These are phyloP conservation scores for Tridacna gigas DNA, from an alignment of 2,888 invertebrate species.

Conservation along the genomic window DNA sequence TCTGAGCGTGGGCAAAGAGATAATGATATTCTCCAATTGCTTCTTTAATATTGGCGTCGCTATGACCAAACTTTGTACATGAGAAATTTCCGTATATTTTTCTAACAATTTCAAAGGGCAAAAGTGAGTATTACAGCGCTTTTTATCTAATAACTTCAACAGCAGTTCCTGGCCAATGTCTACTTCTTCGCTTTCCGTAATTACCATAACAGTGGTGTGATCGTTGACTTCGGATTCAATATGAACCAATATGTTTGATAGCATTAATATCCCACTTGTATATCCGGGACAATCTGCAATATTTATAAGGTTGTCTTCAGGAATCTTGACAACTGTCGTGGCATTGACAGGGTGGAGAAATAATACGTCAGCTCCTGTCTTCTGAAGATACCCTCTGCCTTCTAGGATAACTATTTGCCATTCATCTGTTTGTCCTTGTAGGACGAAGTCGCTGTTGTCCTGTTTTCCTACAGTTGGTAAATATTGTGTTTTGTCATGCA, in stretches of 20 bases:
- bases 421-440: background rate
- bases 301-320: background rate
- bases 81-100: background rate
- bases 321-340: background rate
- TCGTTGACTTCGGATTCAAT: background rate
- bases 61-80: too few species aligned
- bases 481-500: background rate
- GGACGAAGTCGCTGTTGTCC: background rate
- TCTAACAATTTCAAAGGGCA: background rate
- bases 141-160: background rate
- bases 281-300: background rate
- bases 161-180: background rate
- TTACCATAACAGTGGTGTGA: background rate
- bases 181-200: background rate
- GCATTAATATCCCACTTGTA: background rate
- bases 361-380: background rate
- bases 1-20: too few species aligned
- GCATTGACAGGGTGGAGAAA: background rate
- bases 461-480: background rate
- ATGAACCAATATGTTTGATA: background rate
- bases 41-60: too few species aligned
- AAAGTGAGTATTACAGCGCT: background rate
- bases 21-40: too few species aligned
- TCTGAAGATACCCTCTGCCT: conserved; percentile 5
- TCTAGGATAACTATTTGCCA: conserved; percentile 13